Conservation (phyloP, 2,797 vertebrate genomes). For the Oreochromis mossambicus region DNA sequence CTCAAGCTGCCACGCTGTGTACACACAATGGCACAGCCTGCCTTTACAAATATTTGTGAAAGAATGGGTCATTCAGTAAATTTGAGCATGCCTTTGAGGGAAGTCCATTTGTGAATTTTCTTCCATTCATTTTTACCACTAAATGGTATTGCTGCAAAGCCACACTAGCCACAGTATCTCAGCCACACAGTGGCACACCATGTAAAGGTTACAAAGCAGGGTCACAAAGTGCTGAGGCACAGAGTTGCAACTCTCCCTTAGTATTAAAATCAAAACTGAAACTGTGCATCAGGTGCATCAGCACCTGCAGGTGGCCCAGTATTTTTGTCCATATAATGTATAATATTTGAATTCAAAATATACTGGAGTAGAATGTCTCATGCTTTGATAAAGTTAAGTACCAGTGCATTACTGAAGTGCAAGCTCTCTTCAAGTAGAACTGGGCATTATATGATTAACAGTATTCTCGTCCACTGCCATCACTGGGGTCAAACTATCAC, state of each 20-base stretch:
- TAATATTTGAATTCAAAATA: background rate
- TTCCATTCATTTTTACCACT: background rate
- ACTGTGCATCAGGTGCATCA: background rate
- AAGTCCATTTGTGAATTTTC: background rate
- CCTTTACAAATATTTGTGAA: background rate
- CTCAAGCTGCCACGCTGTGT: background rate
- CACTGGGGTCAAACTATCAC: background rate
- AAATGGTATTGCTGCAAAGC: background rate
- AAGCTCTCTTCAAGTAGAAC: background rate
- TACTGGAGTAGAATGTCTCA: background rate
- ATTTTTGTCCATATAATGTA: background rate
- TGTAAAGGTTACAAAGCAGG: background rate
- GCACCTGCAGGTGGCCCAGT: background rate
- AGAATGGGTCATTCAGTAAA: background rate
- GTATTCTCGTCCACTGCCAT: background rate
- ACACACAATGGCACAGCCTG: background rate
- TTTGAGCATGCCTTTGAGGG: background rate
- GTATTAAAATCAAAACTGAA: background rate
- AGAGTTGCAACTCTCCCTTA: background rate
- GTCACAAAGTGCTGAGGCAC: background rate
- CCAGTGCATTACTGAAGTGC: background rate
- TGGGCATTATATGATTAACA: background rate
- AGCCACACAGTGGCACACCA: background rate
- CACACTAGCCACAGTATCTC: background rate
- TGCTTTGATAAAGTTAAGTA: background rate